Evolutionary conservation across 2,113 vertebrate genomes (phyloP).

Genomic region (Actenoides hombroni): DNA sequence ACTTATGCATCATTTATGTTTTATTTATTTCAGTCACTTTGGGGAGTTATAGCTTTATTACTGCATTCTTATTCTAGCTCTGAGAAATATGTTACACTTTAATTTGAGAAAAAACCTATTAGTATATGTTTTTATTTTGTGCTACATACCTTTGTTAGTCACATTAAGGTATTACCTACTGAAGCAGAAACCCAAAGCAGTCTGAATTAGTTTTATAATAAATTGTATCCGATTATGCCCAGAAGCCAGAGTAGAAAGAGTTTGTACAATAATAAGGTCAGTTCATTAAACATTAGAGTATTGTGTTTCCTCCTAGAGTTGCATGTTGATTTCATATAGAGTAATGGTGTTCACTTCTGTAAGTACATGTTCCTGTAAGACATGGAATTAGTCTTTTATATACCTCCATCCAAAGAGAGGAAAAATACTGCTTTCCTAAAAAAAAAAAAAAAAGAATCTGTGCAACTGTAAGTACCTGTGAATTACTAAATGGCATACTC

Average conservation of each 20-base stretch:
- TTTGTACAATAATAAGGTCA: constrained; percentile 55
- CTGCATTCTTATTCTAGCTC: constrained; percentile 21
- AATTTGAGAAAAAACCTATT: constrained; percentile 58
- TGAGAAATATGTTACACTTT: constrained; percentile 24
- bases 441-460: not conserved
- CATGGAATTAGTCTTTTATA: not conserved
- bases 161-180: constrained; percentile 30
- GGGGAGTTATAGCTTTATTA: constrained; percentile 31
- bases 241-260: constrained; percentile 39
- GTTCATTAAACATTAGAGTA: constrained; percentile 56
- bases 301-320: constrained; percentile 9
- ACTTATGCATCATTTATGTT: constrained; percentile 52
- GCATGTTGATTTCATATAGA: not conserved
- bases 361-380: not conserved
- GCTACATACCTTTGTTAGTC: constrained; percentile 34
- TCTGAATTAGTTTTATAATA: constrained; percentile 47
- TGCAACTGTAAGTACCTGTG: not conserved
- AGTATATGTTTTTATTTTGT: not conserved
- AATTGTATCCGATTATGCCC: constrained; percentile 46
- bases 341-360: not conserved
- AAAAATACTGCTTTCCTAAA: not conserved
- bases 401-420: not conserved
- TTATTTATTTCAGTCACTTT: constrained; percentile 53
- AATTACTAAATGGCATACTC: not conserved
- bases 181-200: constrained; percentile 52